Conservation (phyloP, 2,888 invertebrate genomes). For the Thera britannica region DNA sequence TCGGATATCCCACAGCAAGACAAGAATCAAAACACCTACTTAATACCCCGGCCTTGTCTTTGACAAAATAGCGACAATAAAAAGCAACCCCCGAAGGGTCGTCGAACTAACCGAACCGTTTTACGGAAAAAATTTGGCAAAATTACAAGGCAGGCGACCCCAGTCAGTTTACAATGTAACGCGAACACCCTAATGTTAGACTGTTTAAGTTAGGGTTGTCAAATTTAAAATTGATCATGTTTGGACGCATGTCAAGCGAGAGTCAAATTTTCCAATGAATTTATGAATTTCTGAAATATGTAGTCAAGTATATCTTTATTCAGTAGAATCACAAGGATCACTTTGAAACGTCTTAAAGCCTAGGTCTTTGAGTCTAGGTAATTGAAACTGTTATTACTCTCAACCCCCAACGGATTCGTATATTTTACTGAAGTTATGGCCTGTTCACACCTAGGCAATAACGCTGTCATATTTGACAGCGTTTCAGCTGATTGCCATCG, state of each 20-base stretch:
- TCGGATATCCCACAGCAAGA: conserved; percentile 40
- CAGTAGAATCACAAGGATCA: too few relatives aligned
- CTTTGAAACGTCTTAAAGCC: too few relatives aligned
- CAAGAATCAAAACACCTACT: conserved; percentile 65
- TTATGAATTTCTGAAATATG: too few relatives aligned
- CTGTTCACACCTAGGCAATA: too few relatives aligned
- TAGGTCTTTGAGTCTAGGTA: too few relatives aligned
- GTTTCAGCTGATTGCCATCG: too few relatives aligned
- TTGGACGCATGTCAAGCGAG: background rate
- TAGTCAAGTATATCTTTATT: too few relatives aligned
- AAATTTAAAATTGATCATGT: conserved; percentile 13
- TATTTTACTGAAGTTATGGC: too few relatives aligned
- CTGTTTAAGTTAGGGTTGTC: conserved; percentile 74
- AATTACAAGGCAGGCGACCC: conserved; percentile 82
- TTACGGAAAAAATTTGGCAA: conserved; percentile 80
- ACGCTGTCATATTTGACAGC: too few relatives aligned
- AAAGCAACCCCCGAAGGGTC: conserved; percentile 58
- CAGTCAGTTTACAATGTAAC: conserved; percentile 80
- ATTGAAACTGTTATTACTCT: background rate
- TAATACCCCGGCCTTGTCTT: conserved; percentile 62
- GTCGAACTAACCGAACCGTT: conserved; percentile 63
- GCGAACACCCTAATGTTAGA: conserved; percentile 80
- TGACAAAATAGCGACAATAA: conserved; percentile 60
- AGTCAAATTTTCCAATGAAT: background rate
- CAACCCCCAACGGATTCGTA: background rate